Percentiles rank a stretch among this genome's conserved stretches.
These are phyloP conservation scores for Drosophila sordidapex DNA, from an alignment of 2,888 invertebrate species.

Conservation along the genomic window DNA sequence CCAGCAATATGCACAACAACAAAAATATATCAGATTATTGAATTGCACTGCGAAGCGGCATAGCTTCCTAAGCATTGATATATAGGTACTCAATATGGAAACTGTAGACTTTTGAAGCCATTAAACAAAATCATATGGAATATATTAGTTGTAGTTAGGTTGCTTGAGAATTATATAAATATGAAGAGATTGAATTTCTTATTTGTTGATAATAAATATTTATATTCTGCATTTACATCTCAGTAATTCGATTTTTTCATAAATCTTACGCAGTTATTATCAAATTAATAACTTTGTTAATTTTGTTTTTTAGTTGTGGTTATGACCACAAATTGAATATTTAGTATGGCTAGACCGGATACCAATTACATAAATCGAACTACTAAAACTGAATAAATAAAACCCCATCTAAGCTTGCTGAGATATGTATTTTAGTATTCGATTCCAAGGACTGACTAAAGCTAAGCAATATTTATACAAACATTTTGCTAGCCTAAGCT, in stretches of 20 bases:
- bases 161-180: not conserved
- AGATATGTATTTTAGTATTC: conserved; percentile 32
- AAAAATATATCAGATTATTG: conserved; percentile 11
- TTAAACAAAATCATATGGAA: not conserved
- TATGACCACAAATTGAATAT: conserved; percentile 21
- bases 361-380: conserved; percentile 19
- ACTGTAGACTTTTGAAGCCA: not conserved
- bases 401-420: conserved; percentile 50
- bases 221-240: not conserved
- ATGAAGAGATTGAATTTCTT: not conserved
- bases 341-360: conserved; percentile 16
- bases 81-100: not conserved
- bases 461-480: conserved; percentile 39
- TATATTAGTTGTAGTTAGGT: not conserved
- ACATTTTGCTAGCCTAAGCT: not conserved
- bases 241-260: not conserved
- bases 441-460: conserved; percentile 38
- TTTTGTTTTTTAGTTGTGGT: not conserved
- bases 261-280: not conserved
- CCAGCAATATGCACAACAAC: conserved; percentile 18
- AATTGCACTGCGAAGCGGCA: conserved; percentile 1
- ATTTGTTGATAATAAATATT: not conserved
- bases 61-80: conserved; percentile 5
- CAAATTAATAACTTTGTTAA: not conserved
- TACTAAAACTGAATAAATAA: conserved; percentile 27